Evolutionary conservation across 64 coral and sea anemone genomes (phyloP), one percentile per base, ranked within the genome.

Genomic region (Acropora yongei): DNA sequence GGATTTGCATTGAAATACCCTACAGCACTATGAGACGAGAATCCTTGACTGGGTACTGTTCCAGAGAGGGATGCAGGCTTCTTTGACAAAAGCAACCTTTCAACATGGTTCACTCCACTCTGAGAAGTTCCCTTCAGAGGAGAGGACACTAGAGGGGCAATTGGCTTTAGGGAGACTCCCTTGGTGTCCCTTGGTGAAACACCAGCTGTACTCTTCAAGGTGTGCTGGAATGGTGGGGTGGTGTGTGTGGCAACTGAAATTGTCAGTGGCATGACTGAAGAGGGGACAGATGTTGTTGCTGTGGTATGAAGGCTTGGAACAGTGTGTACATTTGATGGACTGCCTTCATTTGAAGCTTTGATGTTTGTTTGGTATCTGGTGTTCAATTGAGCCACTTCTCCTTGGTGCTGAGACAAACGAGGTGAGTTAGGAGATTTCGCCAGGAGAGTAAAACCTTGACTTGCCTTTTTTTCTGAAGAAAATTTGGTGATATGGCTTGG

Each of bases 81-180:
- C 45, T 85, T 85, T 47, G 82, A 61, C 2, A 85, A 63, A 0
- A 85, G 82, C 66, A 85, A 17, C 8, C 46, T 85, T 8, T 85
- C 82, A 5, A 61, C 82, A 46, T 12, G 43, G 73, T 75, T 75
- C 41, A 75, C 3, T 44, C 73, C 73, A 48, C 13, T 85, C 18
- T 61, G 44, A 71, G 82, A 72, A 48, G 86, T 43, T 1, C 30
- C 69, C 86, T 41, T 45, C 16, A 77, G 18, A 2, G 90, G 72
- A 30, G 90, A 72, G 1, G 90, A 91, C 80, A 91, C 14, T 41
- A 85, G 50, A 8, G 90, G 90, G 1, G 80, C 90, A 63, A 91
- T 91, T 6, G 90, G 80, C 50, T 91, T 91, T 2, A 84, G 90
- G 14, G 61, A 72, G 5, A 72, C 6, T 13, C 82, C 82, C 18